Evolutionary conservation across 92 coral and sea anemone species (phyloP), one percentile per base, ranked within the genome.

Genomic region (Epizoanthus rinbou): DNA sequence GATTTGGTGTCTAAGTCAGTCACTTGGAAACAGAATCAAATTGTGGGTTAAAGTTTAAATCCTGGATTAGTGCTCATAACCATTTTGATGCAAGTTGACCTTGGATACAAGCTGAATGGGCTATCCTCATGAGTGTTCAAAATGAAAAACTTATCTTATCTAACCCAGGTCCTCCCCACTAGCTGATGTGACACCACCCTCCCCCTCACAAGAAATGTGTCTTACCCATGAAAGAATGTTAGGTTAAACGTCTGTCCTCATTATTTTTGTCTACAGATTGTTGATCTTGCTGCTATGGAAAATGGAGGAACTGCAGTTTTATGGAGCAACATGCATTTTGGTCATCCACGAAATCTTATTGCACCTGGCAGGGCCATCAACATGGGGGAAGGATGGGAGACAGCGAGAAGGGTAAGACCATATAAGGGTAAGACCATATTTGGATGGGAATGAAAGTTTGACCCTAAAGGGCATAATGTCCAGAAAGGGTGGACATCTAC

Each of bases 331-430:
- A 90, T 87, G 89, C 98, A 94, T 74, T 94, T 76, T 83, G 98
- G 98, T 11, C 93, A 89, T 65, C 95, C 95, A 15, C 88, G 95
- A 23, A 94, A 94, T 86, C 87, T 94, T 16, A 89, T 94, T 33
- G 95, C 91, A 56, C 98, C 95, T 17, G 95, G 95, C 18, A 73
- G 89, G 64, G 98, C 93, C n/a, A 80, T 83, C 65, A 89, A 94
- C 76, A 94, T 94, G 98, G 98, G 98, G n/a, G 91, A 85, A 31
- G 95, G 98, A 19, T 94, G 98, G 98, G 98, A 94, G 80, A 94
- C 98, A 8, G 93, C 95, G 0, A 74, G 98, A 37, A 85, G 98
- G 82, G 88, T 89, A 68, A 74, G 23, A 13, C 76, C 22, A 31
- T 41, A 13, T 50, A 37, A 85, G 98, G 82, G 88, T 89, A 68